Evolutionary conservation across 2,888 invertebrate species (phyloP), one percentile per base, ranked within the genome.

Genomic region (Hydraecia micacea): DNA sequence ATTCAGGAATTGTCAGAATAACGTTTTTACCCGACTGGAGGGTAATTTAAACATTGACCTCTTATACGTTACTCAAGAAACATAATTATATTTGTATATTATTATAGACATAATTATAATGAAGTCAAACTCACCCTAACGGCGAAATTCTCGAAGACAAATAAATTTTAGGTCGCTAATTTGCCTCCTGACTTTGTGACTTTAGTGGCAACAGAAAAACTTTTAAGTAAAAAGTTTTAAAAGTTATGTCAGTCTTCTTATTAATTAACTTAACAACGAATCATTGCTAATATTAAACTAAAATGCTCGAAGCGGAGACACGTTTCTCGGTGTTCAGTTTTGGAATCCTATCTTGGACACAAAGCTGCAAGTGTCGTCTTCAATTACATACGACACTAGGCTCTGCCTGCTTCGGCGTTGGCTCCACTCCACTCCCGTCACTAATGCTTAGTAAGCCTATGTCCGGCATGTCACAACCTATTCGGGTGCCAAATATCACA

Each of bases 401-500:
- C 5, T 28, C 11, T n/a, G 52, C 9, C 46, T 63, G 63, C 63
- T 70, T 28, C 18, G 36, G 42, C 65, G 36, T 75, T 69, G 63
- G 75, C 52, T 52, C 32, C 28, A 49, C 42, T 66, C 25, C 32
- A 49, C 42, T 66, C 25, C 32, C 21, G 46, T 74, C 67, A 63
- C 68, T 80, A 67, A 80, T 42, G n/a, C 70, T 75, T 28, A 60
- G 25, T 62, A 60, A 81, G 70, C 52, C 36, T 46, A 66, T 52
- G 60, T 75, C n/a, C 25, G 18, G 49, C 13, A 32, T 52, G 52
- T 75, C 81, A 75, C 15, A 66, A 75, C 49, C 21, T 66, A 75
- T 66, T 60, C n/a, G 46, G 49, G 36, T 75, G 70, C 81, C 81
- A 81, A 81, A 70, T 80, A 36, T 63, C 68, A 80, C 46, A 46